Evolutionary conservation across 2,888 invertebrate genomes (phyloP), one percentile per base, ranked within the genome.

Genomic region (Diloba caeruleocephala): DNA sequence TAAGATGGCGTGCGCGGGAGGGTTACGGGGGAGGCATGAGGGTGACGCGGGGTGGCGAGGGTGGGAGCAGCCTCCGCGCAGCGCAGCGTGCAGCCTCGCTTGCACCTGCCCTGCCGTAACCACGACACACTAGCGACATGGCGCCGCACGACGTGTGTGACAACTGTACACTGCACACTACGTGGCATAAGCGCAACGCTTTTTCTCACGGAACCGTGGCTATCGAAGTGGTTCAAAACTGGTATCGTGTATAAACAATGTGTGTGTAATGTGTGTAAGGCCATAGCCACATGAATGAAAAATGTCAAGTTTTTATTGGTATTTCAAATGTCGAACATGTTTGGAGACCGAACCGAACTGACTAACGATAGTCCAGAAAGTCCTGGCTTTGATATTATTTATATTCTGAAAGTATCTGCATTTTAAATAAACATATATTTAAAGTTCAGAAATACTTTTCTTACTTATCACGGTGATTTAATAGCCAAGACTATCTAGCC

Each of bases 1-100:
- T 93, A 94, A 94, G 94, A 94, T 91, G 93, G 92, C 89, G 90
- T 84, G 81, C 84, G 86, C 84, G 87, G 85, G 84, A 74, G 79
- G 81, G 74, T 71, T 66, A 70, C 69, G 80, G 79, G 74, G 71
- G 80, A 71, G 76, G 76, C 73, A 76, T 71, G 81, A 77, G 81
- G 81, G 82, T 78, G 81, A 76, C 75, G 79, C 74, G 79, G 73
- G 79, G 77, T 75, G 78, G 76, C 76, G 80, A 82, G 82, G 83
- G 81, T 85, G 84, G 83, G 84, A 84, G 84, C 88, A 88, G 87
- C 87, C 89, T 89, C 88, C 88, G 82, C 77, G 73, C 87, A 82
- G 84, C 88, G 89, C 91, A 89, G 81, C 89, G 85, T 91, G 92
- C 92, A 92, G 84, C 87, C 82, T 81, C 81, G 81, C 88, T 85